Percentiles rank a stretch among this genome's conserved stretches.
Evolutionary conservation across 2,888 invertebrate genomes (phyloP).

Genomic region (Anticlea derivata): DNA sequence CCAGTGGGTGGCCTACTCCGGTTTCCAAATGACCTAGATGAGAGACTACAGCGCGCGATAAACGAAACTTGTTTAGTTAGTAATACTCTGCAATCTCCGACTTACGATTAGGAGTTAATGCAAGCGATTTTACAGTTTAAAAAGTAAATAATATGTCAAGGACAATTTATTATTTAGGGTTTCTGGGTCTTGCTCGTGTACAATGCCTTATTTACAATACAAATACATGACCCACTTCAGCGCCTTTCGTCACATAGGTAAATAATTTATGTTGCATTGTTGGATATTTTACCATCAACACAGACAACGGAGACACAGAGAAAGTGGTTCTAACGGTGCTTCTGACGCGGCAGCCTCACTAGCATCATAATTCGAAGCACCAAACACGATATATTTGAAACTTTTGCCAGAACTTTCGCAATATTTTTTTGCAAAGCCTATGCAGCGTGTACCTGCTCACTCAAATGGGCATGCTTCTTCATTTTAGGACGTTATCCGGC

Average conservation of each 20-base stretch:
- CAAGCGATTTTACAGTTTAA: not conserved
- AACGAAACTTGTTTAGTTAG: slow-evolving; percentile 23
- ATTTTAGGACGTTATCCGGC: slow-evolving; percentile 15
- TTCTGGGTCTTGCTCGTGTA: not conserved
- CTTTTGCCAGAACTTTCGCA: slow-evolving; percentile 9
- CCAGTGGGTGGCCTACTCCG: slow-evolving; percentile 50
- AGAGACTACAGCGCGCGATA: slow-evolving; percentile 37
- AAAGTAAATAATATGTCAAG: slow-evolving; percentile 9
- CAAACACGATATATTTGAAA: slow-evolving; percentile 8
- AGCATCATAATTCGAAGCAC: slow-evolving; percentile 17
- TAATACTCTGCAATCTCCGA: slow-evolving; percentile 8
- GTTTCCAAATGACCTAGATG: slow-evolving; percentile 56
- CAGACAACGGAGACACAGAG: slow-evolving; percentile 34
- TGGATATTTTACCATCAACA: slow-evolving; percentile 25
- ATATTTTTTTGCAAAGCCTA: slow-evolving; percentile 25
- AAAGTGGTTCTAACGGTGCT: slow-evolving; percentile 50
- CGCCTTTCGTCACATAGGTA: not conserved
- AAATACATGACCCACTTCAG: not conserved
- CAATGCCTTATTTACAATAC: not conserved
- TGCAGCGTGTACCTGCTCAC: slow-evolving; percentile 2
- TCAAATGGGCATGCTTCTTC: slow-evolving; percentile 1
- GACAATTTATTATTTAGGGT: not conserved
- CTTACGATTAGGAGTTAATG: not conserved
- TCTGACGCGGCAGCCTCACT: slow-evolving; percentile 13
- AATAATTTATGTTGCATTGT: slow-evolving; percentile 5